Base-by-base conservation (phyloP, 2,888 invertebrate genomes). In the Fragum sueziense region DNA sequence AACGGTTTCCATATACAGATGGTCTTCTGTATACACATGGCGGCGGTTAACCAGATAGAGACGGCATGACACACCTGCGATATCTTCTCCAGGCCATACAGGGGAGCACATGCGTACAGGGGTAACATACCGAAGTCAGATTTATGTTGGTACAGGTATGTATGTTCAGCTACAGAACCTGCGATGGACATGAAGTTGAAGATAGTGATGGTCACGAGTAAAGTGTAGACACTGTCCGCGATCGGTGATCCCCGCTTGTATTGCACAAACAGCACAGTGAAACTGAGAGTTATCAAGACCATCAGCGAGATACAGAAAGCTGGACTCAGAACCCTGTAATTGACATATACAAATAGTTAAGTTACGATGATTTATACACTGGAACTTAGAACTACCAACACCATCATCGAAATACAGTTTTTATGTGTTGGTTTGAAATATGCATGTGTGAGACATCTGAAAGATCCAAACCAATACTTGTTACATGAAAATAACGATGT, bases 1-100 rank as follows among this genome's bases (percentile, higher is more conserved):
- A 65, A 65, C 14, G 65, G 65, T 41, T 65, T 65, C n/a, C 41
- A 65, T 6, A 65, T 27, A 65, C 65, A 65, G 25, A 65, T 65
- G 22, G 33, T 22, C 22, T 65, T 65, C 41, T 65, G 65, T 41
- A 65, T 0, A 11, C 41, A 41, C 65, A 65, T 65, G 2, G 41
- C 7, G n/a, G 65, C 65, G 3, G 65, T 65, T 34, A 65, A n/a
- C 65, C 65, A 65, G 14, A 65, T 27, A 41, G 65, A 65, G 7
- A 41, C 65, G 2, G 41, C 65, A 27, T 41, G 65, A 11, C 65
- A 65, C 25, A 65, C 41, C 41, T 41, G 37, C 14, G 65, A 65
- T 3, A 37, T 41, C 31, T 65, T 65, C 41, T 65, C 65, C 25
- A 65, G 65, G 3, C 7, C 27, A n/a, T 65, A 65, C 25, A 65